Conservation (phyloP, 1,140 invertebrate species). For the Aphaenogaster floridana region DNA sequence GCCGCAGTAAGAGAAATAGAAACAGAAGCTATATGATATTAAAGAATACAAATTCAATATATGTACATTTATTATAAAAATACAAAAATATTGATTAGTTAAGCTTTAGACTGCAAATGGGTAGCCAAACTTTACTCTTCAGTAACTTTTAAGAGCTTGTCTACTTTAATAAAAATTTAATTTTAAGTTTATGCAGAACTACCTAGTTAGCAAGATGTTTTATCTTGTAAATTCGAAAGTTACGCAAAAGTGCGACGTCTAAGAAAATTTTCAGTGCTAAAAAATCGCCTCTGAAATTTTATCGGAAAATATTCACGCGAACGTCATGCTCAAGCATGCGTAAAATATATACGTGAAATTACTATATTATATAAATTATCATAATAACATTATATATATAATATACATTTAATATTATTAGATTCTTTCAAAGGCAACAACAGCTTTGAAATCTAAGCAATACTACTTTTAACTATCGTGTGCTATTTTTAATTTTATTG, state of each 20-base stretch:
- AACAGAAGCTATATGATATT: background rate
- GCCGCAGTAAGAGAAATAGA: background rate
- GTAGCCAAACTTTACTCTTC: background rate
- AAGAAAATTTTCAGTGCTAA: conserved; percentile 6
- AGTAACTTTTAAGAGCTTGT: conserved; percentile 1
- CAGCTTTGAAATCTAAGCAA: background rate
- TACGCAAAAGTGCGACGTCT: conserved; percentile 30
- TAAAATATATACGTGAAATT: background rate
- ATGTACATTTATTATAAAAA: background rate
- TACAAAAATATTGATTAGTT: background rate
- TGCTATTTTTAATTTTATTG: background rate
- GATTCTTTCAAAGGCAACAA: background rate
- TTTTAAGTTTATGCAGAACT: conserved; percentile 28
- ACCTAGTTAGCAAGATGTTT: conserved; percentile 36
- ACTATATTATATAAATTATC: background rate
- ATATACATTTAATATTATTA: background rate
- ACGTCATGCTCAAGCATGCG: background rate
- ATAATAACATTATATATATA: background rate
- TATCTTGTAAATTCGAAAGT: conserved; percentile 38
- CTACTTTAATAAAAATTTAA: conserved; percentile 49
- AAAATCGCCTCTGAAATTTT: conserved; percentile 25
- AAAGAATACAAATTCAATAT: background rate
- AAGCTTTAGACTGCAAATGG: background rate
- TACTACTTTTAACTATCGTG: background rate
- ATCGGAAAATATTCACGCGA: conserved; percentile 11